Base-by-base conservation (phyloP, 2,113 vertebrate genomes). In the Sphyrna mokarran region DNA sequence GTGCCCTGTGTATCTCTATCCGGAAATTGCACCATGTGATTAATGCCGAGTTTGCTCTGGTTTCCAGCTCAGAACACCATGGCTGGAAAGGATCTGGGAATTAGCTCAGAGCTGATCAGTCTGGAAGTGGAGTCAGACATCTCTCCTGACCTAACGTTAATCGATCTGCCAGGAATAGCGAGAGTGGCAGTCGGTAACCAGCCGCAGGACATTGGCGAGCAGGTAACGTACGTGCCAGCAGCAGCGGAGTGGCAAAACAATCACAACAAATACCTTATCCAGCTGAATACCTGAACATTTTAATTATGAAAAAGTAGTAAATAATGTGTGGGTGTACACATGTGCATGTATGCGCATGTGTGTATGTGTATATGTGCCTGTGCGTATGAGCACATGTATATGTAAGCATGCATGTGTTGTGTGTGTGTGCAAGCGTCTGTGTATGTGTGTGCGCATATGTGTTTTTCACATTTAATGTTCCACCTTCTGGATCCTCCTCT, bases 111-210 rank as follows among this genome's bases (percentile, higher is more conserved):
- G 54, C 86, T 96, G 18, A 96, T 96, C 61, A 72, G 69, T 58
- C 68, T 96, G 18, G 95, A 96, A 72, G 95, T 96, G 48, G 87
- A 66, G 69, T 94, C 95, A 0, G 26, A 29, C 69, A 89, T 33
- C 18, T 43, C 48, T 8, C 95, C 95, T 0, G 95, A 96, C 43
- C 95, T 96, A 5, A 96, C 95, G 9, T 89, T 96, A 37, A 96
- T 96, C 2, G 95, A 96, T 87, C 85, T 96, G 3, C 95, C 95
- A 1, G 95, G 95, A 22, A 96, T 96, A 13, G 87, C 95, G 33
- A 63, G 95, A 58, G 95, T 96, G 54, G 95, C 95, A 14, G 83
- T 96, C 0, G 95, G 69, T 40, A 89, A 69, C 20, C 95, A 96
- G 43, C 83, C 95, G 29, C 83, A 37, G 18, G 95, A 96, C 54